Base-by-base conservation (phyloP, 2,888 invertebrate species). In the Acheta domesticus region DNA sequence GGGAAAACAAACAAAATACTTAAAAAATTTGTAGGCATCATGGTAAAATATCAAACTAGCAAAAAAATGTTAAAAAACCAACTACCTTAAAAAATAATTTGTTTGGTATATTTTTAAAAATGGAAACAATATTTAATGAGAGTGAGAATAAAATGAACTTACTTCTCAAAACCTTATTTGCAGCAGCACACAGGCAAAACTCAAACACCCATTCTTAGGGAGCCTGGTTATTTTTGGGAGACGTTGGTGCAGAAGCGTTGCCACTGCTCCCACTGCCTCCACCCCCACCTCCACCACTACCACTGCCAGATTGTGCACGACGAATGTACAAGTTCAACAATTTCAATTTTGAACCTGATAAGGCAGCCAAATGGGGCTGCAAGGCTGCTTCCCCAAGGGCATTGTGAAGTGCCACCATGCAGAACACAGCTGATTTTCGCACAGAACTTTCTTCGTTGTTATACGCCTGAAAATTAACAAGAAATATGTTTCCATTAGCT, bases 371-470 rank as follows among this genome's bases (percentile, higher is more conserved):
- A 86, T 96, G 94, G 4, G 96, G 95, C 84, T 92, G 90, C 86
- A 98, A 91, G 74, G 92, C 89, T 48, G 94, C 94, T 85, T 97
- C 96, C 0, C 98, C 98, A 12, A 97, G 92, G 74, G 93, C 93
- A 85, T 94, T 91, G 85, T 98, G 96, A 84, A 98, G 91, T 77
- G 96, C 95, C 8, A 99, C 98, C 92, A 99, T 96, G 85, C 98
- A 98, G 89, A 99, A 98, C 21, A 98, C 97, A 16, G 97, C 96
- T 83, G 97, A 96, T 87, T 99, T 99, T 77, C 99, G 91, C 48
- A 99, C 96, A 83, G 95, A 93, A 79, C 96, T 97, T 87, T 97
- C 96, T 79, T 90, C 89, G 86, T 97, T 95, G 86, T 98, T 97
- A 79, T 97, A 96, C 82, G 96, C 92, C 93, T 97, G 88, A 21